Evolutionary conservation across 2,113 vertebrate genomes (phyloP), one percentile per base, ranked within the genome.

Genomic region (Solea senegalensis): DNA sequence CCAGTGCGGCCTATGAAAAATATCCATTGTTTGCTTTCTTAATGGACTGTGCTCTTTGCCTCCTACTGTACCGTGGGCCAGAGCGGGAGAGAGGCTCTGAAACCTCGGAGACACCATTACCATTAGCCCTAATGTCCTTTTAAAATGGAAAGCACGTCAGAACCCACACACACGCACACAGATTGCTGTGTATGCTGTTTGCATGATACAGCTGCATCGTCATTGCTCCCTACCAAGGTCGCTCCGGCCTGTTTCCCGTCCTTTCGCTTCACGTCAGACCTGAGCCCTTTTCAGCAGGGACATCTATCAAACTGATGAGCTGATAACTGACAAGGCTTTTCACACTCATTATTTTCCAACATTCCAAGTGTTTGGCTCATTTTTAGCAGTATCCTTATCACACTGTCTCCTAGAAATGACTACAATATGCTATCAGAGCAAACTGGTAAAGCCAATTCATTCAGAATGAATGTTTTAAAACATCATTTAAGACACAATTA

Each of bases 111-210:
- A 87, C 87, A 88, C 77, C 88, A 91, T 92, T 90, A 89, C 82
- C 86, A 89, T 89, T 88, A 90, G 76, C 51, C 21, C 83, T 93
- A 93, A 94, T 93, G 89, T 86, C 77, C 79, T 91, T 91, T 91
- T 82, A 82, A 92, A 89, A 92, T 91, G 92, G 91, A 94, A 94
- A 92, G 87, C 86, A 76, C 89, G 88, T 86, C 74, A 88, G 76
- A 75, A 62, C 69, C 68, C 78, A 13, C 26, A 16, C 34, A 41
- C 41, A 69, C 77, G 74, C 81, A 73, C 62, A 77, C 21, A 72
- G 58, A 65, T 71, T 34, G 77, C 78, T 72, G 68, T 21, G 55
- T 51, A 55, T 65, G 81, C 70, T 65, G 69, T 85, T 89, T 84
- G 67, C 39, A 58, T 72, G 76, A 79, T 71, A n/a, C 62, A 43